These are phyloP conservation scores for Stichopus chloronotus DNA, from an alignment of 35 echinoderm and acorn worm genomes.

Conservation along the genomic window DNA sequence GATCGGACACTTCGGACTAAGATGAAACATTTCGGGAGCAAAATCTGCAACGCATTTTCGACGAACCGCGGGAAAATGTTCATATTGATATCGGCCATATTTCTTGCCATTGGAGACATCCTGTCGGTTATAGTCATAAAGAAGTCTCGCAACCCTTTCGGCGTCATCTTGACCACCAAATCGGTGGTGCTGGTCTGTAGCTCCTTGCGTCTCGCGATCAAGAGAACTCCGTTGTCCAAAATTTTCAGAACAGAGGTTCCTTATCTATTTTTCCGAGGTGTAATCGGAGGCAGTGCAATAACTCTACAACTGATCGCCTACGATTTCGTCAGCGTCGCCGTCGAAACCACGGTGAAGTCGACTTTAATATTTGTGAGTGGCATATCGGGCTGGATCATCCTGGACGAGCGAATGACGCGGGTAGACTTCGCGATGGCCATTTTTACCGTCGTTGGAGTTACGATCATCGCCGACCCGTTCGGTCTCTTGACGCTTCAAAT, in stretches of 20 bases:
- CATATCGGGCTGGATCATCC: slow-evolving; percentile 24
- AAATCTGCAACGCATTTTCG: neutral
- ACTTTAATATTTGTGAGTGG: slow-evolving; percentile 35
- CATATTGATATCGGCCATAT: neutral
- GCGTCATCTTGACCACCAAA: slow-evolving; percentile 18
- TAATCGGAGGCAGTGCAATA: slow-evolving; percentile 5
- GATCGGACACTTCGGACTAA: neutral
- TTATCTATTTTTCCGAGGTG: neutral
- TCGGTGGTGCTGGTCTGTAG: neutral
- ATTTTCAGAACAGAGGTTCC: neutral
- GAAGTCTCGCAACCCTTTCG: slow-evolving; percentile 14
- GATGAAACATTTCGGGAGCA: neutral
- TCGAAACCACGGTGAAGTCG: slow-evolving; percentile 42
- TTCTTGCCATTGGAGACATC: neutral
- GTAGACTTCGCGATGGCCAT: slow-evolving; percentile 1
- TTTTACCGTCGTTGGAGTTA: neutral
- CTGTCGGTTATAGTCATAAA: slow-evolving; percentile 20
- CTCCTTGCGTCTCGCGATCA: neutral
- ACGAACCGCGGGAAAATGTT: neutral
- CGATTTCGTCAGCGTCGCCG: slow-evolving; percentile 15
- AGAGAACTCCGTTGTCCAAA: neutral
- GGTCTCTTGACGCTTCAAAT: slow-evolving; percentile 1
- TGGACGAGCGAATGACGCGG: slow-evolving; percentile 12
- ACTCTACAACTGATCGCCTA: slow-evolving; percentile 30
- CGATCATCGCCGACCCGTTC: slow-evolving; percentile 23